Base-by-base conservation (phyloP, 2,888 invertebrate species). In the Drosophila peninsularis region DNA sequence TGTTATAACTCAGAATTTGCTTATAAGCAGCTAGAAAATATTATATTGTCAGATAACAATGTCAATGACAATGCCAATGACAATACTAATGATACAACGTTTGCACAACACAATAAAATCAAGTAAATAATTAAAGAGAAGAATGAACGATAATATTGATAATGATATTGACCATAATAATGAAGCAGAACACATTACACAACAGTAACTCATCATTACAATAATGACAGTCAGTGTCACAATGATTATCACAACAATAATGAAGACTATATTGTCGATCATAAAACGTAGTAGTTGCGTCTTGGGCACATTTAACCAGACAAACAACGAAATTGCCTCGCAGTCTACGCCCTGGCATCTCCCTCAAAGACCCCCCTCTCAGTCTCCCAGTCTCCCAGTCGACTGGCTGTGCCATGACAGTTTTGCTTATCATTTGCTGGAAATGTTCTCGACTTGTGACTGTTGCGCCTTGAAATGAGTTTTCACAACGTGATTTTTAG, bases 361-460 rank as follows among this genome's bases (percentile, higher is more conserved):
- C 10, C 11, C 14, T 6, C 19, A 36, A 24, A 7, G 32, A 14
- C 13, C 13, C n/a, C n/a, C 27, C n/a, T n/a, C 49, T 10, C 17
- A 34, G 11, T 0, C 10, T 11, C 6, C 27, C 27, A 30, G 6
- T 4, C 36, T 10, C 3, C 49, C 7, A 5, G n/a, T 6, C 49
- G 34, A 50, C 49, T 19, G 32, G 32, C 32, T 32, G 62, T 61
- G 71, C 72, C 72, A 78, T 84, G 82, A 88, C 88, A 83, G 86
- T 77, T 86, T 86, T 86, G 83, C 88, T 83, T 83, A 83, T 83
- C 88, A 83, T 88, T 82, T 80, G 67, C 87, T 73, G 75, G 65
- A 80, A 88, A 75, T 75, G 75, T 80, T 80, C 83, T 71, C 54
- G 49, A 66, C 62, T 62, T 50, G 54, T 56, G 65, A 58, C 49